Evolutionary conservation across 2,888 invertebrate genomes (phyloP).

Genomic region (Drosophila differens): DNA sequence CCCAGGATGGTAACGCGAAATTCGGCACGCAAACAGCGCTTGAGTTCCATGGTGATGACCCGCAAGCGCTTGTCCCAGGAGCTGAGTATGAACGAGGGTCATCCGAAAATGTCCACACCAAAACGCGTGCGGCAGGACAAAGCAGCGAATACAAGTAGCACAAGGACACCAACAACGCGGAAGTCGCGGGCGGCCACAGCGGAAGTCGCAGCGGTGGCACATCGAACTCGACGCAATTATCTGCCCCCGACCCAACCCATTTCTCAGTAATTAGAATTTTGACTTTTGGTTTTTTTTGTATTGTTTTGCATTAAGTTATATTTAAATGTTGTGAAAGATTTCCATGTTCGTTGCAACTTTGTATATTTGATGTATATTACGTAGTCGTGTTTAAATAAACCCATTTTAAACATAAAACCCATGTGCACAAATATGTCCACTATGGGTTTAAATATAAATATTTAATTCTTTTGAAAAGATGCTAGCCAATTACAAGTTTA

Average conservation of each 20-base stretch:
- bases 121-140: constrained; percentile 53
- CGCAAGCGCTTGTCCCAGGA: constrained; percentile 81
- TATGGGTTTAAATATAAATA: not conserved
- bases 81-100: constrained; percentile 56
- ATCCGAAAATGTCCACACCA: constrained; percentile 57
- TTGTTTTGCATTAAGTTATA: constrained; percentile 22
- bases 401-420: constrained; percentile 18
- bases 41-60: constrained; percentile 70
- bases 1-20: constrained; percentile 66
- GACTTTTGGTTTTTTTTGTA: constrained; percentile 16
- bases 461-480: not conserved
- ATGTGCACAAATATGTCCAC: not conserved
- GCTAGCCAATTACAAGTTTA: not conserved
- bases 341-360: constrained; percentile 24
- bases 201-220: constrained; percentile 5
- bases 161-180: constrained; percentile 2
- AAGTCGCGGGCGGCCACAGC: constrained; percentile 3
- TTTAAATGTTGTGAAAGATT: constrained; percentile 22
- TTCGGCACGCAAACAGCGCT: constrained; percentile 63
- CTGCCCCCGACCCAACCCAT: not conserved
- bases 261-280: constrained; percentile 24
- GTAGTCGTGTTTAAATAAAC: constrained; percentile 34
- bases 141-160: constrained; percentile 10
- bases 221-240: constrained; percentile 34
- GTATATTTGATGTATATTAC: constrained; percentile 47